These are phyloP conservation scores for Leptestheria dahalacensis DNA, from an alignment of 1,140 invertebrate species.

Conservation along the genomic window DNA sequence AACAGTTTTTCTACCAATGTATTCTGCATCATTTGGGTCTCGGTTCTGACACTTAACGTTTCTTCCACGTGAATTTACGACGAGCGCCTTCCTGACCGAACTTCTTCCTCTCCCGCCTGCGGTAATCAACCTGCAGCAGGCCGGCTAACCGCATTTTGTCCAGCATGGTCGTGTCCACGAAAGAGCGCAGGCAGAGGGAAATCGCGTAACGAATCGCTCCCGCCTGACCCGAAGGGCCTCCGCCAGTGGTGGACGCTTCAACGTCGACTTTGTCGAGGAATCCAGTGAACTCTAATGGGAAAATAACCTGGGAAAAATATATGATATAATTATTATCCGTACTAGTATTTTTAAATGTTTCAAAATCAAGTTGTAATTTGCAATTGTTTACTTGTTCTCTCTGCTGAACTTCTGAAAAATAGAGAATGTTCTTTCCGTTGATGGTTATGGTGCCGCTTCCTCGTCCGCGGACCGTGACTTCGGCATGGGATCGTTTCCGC, in stretches of 20 bases:
- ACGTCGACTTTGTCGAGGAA: slow-evolving; percentile 67
- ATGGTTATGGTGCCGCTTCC: slow-evolving; percentile 69
- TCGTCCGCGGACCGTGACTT: slow-evolving; percentile 48
- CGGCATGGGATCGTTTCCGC: slow-evolving; percentile 49
- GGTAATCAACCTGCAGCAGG: slow-evolving; percentile 62
- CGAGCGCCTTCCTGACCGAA: slow-evolving; percentile 79
- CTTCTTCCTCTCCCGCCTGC: slow-evolving; percentile 80
- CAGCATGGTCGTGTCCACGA: slow-evolving; percentile 55
- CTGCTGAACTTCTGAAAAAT: slow-evolving; percentile 48
- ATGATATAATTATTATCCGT: not conserved
- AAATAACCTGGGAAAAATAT: slow-evolving; percentile 46
- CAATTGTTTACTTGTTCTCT: slow-evolving; percentile 52
- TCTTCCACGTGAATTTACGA: slow-evolving; percentile 86
- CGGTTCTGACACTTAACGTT: slow-evolving; percentile 40
- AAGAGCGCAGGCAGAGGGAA: slow-evolving; percentile 55
- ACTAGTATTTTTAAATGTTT: slow-evolving; percentile 15
- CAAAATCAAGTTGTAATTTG: not conserved
- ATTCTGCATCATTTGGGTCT: not conserved
- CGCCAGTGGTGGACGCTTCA: slow-evolving; percentile 50
- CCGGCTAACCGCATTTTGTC: slow-evolving; percentile 88
- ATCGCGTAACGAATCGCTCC: slow-evolving; percentile 76
- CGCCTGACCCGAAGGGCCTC: slow-evolving; percentile 49
- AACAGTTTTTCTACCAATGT: not conserved
- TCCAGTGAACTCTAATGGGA: slow-evolving; percentile 65
- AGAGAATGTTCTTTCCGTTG: slow-evolving; percentile 61